phyloP scores from a whole-genome alignment of 1,140 invertebrate genomes.

The Thalassaphorura encarpata region DNA sequence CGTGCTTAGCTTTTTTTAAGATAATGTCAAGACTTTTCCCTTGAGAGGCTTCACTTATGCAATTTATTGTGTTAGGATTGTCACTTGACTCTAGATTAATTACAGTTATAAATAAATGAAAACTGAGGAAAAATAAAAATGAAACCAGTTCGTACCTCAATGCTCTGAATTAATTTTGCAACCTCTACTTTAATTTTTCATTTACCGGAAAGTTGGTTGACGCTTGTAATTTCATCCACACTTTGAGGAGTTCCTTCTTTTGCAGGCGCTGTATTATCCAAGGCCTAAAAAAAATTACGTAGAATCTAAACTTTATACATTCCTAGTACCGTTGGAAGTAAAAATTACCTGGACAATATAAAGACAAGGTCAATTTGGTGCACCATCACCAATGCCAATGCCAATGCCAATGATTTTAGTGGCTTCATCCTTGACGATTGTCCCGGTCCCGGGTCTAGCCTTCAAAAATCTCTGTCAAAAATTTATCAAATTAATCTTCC shows the following conservation, averaged over 20 bases:
- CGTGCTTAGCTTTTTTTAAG: slow-evolving; percentile 96
- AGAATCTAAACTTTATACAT: not conserved
- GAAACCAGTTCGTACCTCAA: slow-evolving; percentile 49
- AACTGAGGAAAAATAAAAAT: not conserved
- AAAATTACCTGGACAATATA: slow-evolving; percentile 76
- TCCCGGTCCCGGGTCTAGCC: slow-evolving; percentile 85
- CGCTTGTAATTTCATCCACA: slow-evolving; percentile 90
- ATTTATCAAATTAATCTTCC: not conserved
- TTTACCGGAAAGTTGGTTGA: slow-evolving; percentile 85
- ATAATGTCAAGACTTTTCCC: slow-evolving; percentile 91
- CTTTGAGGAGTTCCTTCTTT: slow-evolving; percentile 82
- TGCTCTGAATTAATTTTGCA: slow-evolving; percentile 92
- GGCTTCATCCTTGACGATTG: slow-evolving; percentile 73
- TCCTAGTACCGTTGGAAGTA: slow-evolving; percentile 5
- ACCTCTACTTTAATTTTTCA: slow-evolving; percentile 97
- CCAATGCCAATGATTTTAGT: slow-evolving; percentile 97
- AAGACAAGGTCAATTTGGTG: slow-evolving; percentile 89
- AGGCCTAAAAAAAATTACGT: slow-evolving; percentile 38
- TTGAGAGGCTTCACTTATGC: slow-evolving; percentile 91
- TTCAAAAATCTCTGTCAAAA: slow-evolving; percentile 83
- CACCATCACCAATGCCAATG: slow-evolving; percentile 92
- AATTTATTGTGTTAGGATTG: slow-evolving; percentile 96
- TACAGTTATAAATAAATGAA: not conserved
- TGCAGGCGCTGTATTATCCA: slow-evolving; percentile 92
- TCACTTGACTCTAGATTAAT: slow-evolving; percentile 63